Base-by-base conservation (phyloP, 2,888 invertebrate genomes). In the Digitonthophagus gazella region DNA sequence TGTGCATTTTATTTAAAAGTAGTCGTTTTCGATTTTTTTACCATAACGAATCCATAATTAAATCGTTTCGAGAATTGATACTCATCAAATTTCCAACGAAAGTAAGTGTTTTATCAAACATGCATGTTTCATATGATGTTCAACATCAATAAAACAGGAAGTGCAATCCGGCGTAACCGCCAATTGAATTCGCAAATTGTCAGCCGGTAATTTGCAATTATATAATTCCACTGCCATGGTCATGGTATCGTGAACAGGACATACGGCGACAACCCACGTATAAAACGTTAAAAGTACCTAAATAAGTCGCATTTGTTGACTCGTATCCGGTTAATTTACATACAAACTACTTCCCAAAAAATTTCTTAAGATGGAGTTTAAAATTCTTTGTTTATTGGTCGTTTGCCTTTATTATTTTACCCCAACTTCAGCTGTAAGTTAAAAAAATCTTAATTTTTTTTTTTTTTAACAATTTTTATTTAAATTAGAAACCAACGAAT, bases 171-270 rank as follows among this genome's bases (percentile, higher is more conserved):
- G 14, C 20, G 20, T 16, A 61, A n/a, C 6, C 18, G 18, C 18
- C 61, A 14, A 19, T 19, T 20, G n/a, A 61, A 19, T 61, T 61
- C 18, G 61, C 18, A 18, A 61, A 61, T 61, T n/a, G 19, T 61
- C 19, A 19, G 18, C 28, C 28, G 57, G 57, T 65, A 69, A 69
- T 69, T 69, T 69, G 15, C 14, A 61, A 15, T 69, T 69, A 69
- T 63, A 61, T 69, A 69, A 69, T 18, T 61, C 61, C 54, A 69
- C 61, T 69, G 66, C 22, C 68, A 69, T 16, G 68, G 68, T 66
- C 68, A 69, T 65, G 65, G 65, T 18, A 14, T 20, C n/a, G 61
- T 44, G 28, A 11, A 8, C 28, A 44, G 18, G 18, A 16, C n/a
- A 18, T 18, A 18, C 15, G n/a, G 15, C 6, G n/a, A 19, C 61